phyloP scores from a whole-genome alignment of 1,140 invertebrate species.

The Conus ventricosus region DNA sequence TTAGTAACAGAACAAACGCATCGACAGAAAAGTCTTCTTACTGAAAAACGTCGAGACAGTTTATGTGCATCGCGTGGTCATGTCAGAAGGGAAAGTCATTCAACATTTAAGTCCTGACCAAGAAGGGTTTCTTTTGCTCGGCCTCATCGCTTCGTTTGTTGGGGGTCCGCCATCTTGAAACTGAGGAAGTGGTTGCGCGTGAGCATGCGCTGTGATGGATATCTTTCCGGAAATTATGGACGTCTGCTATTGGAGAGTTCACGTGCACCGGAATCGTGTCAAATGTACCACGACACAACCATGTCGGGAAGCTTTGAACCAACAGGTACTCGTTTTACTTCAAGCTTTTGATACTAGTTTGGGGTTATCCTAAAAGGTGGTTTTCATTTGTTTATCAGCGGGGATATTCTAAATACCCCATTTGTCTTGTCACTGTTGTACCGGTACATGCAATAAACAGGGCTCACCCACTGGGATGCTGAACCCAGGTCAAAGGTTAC shows the following conservation, averaged over 20 bases:
- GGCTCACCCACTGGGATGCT: no score
- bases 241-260: background rate
- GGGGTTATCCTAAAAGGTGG: no score
- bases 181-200: constrained; percentile 56
- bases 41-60: background rate
- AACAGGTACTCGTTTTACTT: background rate
- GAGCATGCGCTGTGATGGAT: constrained; percentile 46
- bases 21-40: background rate
- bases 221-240: background rate
- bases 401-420: no score
- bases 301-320: constrained; percentile 29
- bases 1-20: background rate
- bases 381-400: no score
- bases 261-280: background rate
- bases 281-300: background rate
- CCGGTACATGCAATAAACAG: no score
- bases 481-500: no score
- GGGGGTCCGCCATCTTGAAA: constrained; percentile 63
- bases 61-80: background rate
- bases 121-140: background rate
- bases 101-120: background rate
- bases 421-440: no score
- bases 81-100: background rate
- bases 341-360: no score
- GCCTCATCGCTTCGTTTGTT: constrained; percentile 18